Base-by-base conservation (phyloP, 2,888 invertebrate genomes). In the Baronia brevicornis region DNA sequence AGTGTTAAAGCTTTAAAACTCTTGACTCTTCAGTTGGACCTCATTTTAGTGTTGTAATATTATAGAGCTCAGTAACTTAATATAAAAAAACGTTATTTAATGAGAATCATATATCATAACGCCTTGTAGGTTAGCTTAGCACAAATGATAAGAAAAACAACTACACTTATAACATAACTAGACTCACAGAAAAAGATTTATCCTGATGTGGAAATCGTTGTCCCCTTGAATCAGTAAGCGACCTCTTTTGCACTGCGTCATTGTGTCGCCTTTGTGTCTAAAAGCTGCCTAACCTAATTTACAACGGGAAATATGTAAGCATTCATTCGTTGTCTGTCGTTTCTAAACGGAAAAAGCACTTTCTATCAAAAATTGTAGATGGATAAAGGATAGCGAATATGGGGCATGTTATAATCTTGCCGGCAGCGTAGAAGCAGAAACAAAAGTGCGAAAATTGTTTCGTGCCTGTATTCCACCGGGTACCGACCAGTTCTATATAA, bases 371-470 rank as follows among this genome's bases (percentile, higher is more conserved):
- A 9, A 14, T 7, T 33, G 8, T 7, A 7, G 20, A 15, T 32
- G 10, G 20, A 21, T 26, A 11, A 26, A 26, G 26, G 15, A 21
- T 33, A 20, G 32, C 15, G 4, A n/a, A n/a, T n/a, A 3, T 22
- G 29, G 14, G n/a, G 13, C 17, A 26, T 3, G n/a, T 21, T 26
- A n/a, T 33, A 33, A 33, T 33, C 20, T 19, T 11, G 19, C 18
- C 21, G n/a, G 27, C 15, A 14, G 10, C 6, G 9, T 19, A 21
- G 11, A 11, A 15, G 15, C 10, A 32, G 21, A 21, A 21, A 33
- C 21, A 33, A 32, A 26, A 26, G 15, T 15, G 26, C 21, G 10
- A 26, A 26, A 21, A 8, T 26, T 11, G 4, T 26, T 12, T 8
- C 21, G 9, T n/a, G 5, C 14, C 3, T 5, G 10, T 5, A 15